Evolutionary conservation across 1,140 invertebrate species (phyloP), one percentile per base, ranked within the genome.

Genomic region (Procambarus clarkii): DNA sequence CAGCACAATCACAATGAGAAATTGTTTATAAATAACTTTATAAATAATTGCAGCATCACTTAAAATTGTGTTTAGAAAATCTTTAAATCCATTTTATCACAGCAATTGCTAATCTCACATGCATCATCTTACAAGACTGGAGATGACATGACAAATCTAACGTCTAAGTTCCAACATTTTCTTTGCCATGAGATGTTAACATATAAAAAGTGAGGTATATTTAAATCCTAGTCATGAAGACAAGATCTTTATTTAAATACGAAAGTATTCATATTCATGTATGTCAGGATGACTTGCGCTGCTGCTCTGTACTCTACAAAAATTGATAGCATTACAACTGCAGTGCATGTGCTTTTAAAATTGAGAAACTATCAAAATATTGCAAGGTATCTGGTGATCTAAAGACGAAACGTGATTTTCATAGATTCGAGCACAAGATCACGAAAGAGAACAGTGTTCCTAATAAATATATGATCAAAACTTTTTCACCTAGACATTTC

Each of bases 31-130:
- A 34, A 74, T 74, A 74, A 34, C 69, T 34, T 54, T 8, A 74
- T 74, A 74, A 8, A 74, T 74, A 21, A 34, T 13, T 74, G 7
- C 69, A 34, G n/a, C 4, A 13, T 69, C 64, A 69, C 9, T 69
- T 18, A 69, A n/a, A 7, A 64, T 64, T 34, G 69, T 44, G 24
- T 74, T 74, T 15, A 74, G 69, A 74, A 71, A 74, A 34, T 21
- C 11, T 81, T 81, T 13, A 54, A 13, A 34, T n/a, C 54, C 60
- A 58, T 64, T 64, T 21, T 64, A 64, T 81, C 45, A 81, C 48
- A 81, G 79, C 18, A 81, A 81, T 54, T 9, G 60, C 18, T 64
- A 81, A 81, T 54, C n/a, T 58, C 48, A n/a, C 79, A 54, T 21
- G 13, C 48, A 54, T 21, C 79, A 81, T 74, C 24, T 71, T 71